phyloP scores from a whole-genome alignment of 2,113 vertebrate species.

The Chaenogobius annularis region DNA sequence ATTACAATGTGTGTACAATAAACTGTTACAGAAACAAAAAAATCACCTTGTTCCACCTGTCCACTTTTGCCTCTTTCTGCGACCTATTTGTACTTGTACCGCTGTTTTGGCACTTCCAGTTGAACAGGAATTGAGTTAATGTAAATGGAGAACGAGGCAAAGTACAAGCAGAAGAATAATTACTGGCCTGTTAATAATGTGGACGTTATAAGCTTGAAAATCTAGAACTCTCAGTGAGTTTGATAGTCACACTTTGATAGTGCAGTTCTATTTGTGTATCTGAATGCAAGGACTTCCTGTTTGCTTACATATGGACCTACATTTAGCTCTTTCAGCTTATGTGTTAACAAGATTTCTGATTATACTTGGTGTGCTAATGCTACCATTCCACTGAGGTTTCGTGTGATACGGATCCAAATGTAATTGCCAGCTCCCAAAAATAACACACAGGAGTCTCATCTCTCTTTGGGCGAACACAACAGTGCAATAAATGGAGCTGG shows the following conservation, averaged over 20 bases:
- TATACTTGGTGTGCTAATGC: conserved; percentile 26
- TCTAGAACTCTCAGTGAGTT: background rate
- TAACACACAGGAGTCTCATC: conserved; percentile 22
- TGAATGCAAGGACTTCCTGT: conserved; percentile 21
- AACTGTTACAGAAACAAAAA: too few species aligned
- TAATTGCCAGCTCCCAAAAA: conserved; percentile 28
- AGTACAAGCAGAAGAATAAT: too few species aligned
- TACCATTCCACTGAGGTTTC: conserved; percentile 26
- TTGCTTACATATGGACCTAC: conserved; percentile 11
- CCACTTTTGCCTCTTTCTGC: too few species aligned
- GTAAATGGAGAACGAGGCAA: too few species aligned
- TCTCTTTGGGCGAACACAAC: conserved; percentile 8
- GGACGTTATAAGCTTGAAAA: background rate
- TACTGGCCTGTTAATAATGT: too few species aligned
- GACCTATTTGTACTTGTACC: too few species aligned
- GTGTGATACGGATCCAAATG: conserved; percentile 29
- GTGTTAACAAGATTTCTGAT: conserved; percentile 47
- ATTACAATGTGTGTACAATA: too few species aligned
- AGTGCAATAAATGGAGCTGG: conserved; percentile 3
- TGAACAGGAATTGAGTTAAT: too few species aligned
- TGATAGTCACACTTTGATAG: background rate
- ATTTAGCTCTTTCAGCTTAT: conserved; percentile 21
- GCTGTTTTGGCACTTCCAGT: too few species aligned
- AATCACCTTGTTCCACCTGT: too few species aligned
- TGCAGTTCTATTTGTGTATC: background rate